phyloP scores from a whole-genome alignment of 2,113 vertebrate species.

The Saguinus imperator region DNA sequence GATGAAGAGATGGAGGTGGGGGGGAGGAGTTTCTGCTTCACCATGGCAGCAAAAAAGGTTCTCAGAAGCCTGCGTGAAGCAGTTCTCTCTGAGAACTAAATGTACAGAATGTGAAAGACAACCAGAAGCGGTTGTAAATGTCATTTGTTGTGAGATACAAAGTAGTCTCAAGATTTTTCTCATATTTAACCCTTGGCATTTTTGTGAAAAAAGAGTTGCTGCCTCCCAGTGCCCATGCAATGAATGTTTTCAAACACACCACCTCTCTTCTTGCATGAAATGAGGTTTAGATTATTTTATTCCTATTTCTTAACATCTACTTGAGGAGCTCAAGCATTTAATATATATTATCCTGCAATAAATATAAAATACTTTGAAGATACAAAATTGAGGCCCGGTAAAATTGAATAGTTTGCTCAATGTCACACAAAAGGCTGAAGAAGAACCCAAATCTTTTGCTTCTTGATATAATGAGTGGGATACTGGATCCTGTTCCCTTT shows the following conservation, averaged over 20 bases:
- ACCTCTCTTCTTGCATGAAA: background rate
- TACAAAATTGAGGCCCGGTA: background rate
- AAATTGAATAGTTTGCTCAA: background rate
- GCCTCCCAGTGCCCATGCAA: conserved; percentile 9
- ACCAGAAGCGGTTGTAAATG: background rate
- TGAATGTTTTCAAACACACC: conserved; percentile 35
- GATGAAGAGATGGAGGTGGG: background rate
- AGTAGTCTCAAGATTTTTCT: background rate
- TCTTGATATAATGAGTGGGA: conserved; percentile 39
- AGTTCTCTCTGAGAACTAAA: background rate
- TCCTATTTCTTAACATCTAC: background rate
- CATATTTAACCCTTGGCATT: conserved; percentile 20
- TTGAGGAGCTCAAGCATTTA: conserved; percentile 1
- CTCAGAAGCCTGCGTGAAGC: background rate
- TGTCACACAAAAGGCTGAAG: conserved; percentile 27
- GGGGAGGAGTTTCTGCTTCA: conserved; percentile 28
- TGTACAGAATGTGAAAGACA: conserved; percentile 39
- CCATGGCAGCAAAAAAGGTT: conserved; percentile 43
- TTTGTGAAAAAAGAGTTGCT: conserved; percentile 35
- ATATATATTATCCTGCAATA: background rate
- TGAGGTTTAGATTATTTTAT: background rate
- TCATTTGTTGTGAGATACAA: conserved; percentile 38
- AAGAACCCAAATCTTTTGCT: background rate
- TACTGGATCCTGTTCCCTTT: background rate
- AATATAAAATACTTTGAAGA: background rate